Conservation (phyloP, 1,140 invertebrate species). For the Diachasma alloeum region DNA sequence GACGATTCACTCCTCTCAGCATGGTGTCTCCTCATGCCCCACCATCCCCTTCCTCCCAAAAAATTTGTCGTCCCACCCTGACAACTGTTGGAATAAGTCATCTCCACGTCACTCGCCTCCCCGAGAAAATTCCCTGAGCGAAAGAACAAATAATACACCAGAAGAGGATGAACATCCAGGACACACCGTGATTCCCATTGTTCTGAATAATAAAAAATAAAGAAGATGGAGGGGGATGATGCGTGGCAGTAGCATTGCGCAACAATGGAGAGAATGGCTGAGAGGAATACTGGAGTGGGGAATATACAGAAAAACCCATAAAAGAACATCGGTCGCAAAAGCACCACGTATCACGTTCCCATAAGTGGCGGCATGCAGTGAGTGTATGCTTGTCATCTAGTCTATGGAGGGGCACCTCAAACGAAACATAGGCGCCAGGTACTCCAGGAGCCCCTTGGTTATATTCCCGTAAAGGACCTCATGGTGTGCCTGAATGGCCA, state of each 20-base stretch:
- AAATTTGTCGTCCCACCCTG: no score
- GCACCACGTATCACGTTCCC: conserved; percentile 51
- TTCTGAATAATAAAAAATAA: background rate
- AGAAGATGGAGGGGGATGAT: background rate
- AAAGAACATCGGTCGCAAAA: conserved; percentile 48
- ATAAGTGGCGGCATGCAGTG: conserved; percentile 47
- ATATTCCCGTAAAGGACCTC: conserved; percentile 13
- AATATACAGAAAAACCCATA: conserved; percentile 21
- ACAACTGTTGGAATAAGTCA: no score
- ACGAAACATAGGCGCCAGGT: conserved; percentile 53
- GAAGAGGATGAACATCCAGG: background rate
- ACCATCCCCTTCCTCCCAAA: no score
- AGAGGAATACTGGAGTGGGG: conserved; percentile 13
- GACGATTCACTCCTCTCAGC: background rate
- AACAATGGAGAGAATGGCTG: conserved; percentile 53
- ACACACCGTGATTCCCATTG: background rate
- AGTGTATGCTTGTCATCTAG: conserved; percentile 1
- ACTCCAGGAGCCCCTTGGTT: conserved; percentile 24
- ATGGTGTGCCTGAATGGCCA: conserved; percentile 29
- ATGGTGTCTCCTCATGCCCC: background rate
- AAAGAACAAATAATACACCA: background rate
- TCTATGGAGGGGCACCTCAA: background rate
- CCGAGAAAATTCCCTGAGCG: background rate
- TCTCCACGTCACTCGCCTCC: background rate
- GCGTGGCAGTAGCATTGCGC: conserved; percentile 42